Percentiles rank a stretch among this genome's conserved stretches.
Evolutionary conservation across 2,113 vertebrate genomes (phyloP).

Genomic region (Ia io): DNA sequence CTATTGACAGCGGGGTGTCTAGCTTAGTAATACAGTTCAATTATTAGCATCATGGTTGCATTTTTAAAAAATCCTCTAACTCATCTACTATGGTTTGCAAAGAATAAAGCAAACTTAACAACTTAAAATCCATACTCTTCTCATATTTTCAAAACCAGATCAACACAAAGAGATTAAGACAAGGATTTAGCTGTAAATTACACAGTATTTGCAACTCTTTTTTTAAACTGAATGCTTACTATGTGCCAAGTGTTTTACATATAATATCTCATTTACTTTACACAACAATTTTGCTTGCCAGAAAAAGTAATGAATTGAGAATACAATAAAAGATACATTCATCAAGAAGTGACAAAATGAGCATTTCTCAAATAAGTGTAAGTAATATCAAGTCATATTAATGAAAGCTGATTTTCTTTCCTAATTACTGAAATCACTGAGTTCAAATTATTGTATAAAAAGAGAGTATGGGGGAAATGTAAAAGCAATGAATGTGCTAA

Average conservation of each 20-base stretch:
- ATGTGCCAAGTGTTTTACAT: background rate
- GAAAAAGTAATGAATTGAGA: background rate
- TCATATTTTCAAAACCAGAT: conserved; percentile 34
- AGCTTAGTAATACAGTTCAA: background rate
- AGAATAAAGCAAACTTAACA: conserved; percentile 39
- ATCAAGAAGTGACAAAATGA: background rate
- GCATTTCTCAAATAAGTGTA: background rate
- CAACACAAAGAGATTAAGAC: conserved; percentile 16
- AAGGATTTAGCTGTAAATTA: conserved; percentile 14
- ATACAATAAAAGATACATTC: background rate
- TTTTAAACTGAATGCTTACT: background rate
- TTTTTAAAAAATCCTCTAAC: conserved; percentile 22
- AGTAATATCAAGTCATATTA: background rate
- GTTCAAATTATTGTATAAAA: conserved; percentile 25
- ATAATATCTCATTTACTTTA: conserved; percentile 4
- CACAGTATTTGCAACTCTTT: background rate
- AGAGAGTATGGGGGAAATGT: background rate
- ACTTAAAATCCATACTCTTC: conserved; percentile 5
- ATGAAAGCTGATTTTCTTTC: conserved; percentile 37
- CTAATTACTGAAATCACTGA: conserved; percentile 44
- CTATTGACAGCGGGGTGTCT: background rate
- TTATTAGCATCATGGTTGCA: background rate
- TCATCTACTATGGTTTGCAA: conserved; percentile 10
- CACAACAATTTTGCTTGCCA: conserved; percentile 10
- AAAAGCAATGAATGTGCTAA: conserved; percentile 22